Evolutionary conservation across 1,140 invertebrate genomes (phyloP), one percentile per base, ranked within the genome.

Genomic region (Procambarus virginalis): DNA sequence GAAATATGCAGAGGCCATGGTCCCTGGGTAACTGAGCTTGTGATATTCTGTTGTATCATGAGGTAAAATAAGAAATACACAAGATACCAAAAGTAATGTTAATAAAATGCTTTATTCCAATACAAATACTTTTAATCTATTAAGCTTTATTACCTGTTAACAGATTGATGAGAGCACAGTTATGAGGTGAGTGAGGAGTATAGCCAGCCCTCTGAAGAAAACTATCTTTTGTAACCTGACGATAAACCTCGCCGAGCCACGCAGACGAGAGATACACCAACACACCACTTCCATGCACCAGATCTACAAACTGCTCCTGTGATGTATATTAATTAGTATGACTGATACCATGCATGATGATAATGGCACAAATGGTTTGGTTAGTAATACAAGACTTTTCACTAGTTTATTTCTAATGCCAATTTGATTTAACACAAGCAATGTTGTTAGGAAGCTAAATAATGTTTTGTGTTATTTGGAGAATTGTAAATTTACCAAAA

Each of bases 161-260:
- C 80, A 97, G 94, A 93, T 97, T 97, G 60, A 97, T 95, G 14
- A 98, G 94, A 5, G 97, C 96, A 93, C 94, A 95, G 92, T 96
- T 96, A 86, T 95, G 95, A 34, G 93, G 93, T 46, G 92, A 92
- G 78, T 94, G 94, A 3, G 95, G 94, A 93, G 95, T 94, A 93
- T 96, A 96, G 8, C 96, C 96, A 92, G 95, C 95, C 73, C 95
- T 94, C 92, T 96, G 95, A 22, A 98, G 94, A 3, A 98, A 94
- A 93, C 97, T 97, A 83, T 95, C 96, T 0, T 96, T 95, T 0
- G 98, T 94, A 2, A 98, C 95, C 93, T 97, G 97, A 92, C 98
- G 97, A 93, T 98, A 98, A 1, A 99, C 94, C 93, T 98, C 97
- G 49, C 97, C 96, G 0, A 99, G 95, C 98, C 98, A 99, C 0